These are phyloP conservation scores for Micronycteris hirsuta DNA, from an alignment of 2,113 vertebrate species.

Conservation along the genomic window DNA sequence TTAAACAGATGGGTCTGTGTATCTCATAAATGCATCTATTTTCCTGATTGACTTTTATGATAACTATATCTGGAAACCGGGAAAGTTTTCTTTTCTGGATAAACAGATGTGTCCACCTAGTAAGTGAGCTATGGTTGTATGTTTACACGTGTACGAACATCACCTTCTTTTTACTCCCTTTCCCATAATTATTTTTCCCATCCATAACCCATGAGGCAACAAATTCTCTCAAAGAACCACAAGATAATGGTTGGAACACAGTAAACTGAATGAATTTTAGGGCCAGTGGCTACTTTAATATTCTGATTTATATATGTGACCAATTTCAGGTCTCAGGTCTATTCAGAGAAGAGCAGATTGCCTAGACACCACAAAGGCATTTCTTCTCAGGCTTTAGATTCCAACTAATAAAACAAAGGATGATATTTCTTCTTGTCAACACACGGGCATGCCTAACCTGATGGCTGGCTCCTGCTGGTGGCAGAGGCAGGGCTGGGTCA, in stretches of 20 bases:
- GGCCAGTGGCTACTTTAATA: not conserved
- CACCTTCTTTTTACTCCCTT: not conserved
- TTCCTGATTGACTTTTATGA: not conserved
- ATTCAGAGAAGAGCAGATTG: not conserved
- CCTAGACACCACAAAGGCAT: not conserved
- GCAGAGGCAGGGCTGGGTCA: not conserved
- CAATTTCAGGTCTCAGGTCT: not conserved
- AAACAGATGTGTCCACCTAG: not conserved
- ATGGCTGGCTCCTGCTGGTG: not conserved
- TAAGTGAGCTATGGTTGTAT: not conserved
- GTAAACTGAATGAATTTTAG: not conserved
- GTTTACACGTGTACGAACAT: not conserved
- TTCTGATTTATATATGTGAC: not conserved
- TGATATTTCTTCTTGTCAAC: slow-evolving; percentile 44
- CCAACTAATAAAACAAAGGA: slow-evolving; percentile 30
- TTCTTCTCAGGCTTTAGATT: slow-evolving; percentile 46
- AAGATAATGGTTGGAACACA: not conserved
- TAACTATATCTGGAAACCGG: not conserved
- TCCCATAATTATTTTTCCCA: not conserved
- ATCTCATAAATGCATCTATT: not conserved
- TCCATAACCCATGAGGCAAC: not conserved
- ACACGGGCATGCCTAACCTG: not conserved
- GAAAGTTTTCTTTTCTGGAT: not conserved
- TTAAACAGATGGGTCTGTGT: not conserved
- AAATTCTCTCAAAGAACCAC: not conserved